Evolutionary conservation across 1,140 invertebrate species (phyloP), one percentile per base, ranked within the genome.

Genomic region (Lepidotrigona ventralis): DNA sequence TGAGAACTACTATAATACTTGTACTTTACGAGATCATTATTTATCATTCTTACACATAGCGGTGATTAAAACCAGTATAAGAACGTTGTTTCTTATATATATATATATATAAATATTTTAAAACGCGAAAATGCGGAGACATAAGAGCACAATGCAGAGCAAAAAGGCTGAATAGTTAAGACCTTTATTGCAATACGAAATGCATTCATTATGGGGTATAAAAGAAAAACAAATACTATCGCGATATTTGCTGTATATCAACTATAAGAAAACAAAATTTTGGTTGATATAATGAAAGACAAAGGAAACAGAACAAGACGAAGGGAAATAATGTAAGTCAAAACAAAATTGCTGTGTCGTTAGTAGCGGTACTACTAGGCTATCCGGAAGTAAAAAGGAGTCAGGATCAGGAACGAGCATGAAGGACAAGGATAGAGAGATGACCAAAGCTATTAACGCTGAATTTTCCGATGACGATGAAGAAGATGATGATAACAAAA

Each of bases 301-400:
- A 90, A 89, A 86, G 89, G 86, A 92, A 88, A 81, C 90, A 81
- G 88, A 77, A 83, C 78, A 77, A 51, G 80, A 90, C 86, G 89
- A 89, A 88, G 89, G 85, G 85, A 92, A 90, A 90, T 93, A 92
- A 93, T 91, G 90, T 90, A 92, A 91, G 85, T 92, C 89, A 91
- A 92, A 91, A 90, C 88, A 91, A 91, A 91, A 93, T 93, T 93
- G 93, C 91, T 92, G 91, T 93, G 91, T 92, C 91, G 91, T 92
- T 93, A 93, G 92, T 92, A 93, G 92, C 90, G 93, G 92, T 92
- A 92, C 92, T 90, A 90, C 90, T 93, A 93, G 93, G 91, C 91
- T 93, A 89, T 91, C 93, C 90, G 92, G 93, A 92, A 93, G 93
- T 93, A 94, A 94, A 93, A 94, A 94, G 93, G 93, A 94, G 81